Evolutionary conservation across 1,140 invertebrate species (phyloP).

Genomic region (Neodiprion virginianus): DNA sequence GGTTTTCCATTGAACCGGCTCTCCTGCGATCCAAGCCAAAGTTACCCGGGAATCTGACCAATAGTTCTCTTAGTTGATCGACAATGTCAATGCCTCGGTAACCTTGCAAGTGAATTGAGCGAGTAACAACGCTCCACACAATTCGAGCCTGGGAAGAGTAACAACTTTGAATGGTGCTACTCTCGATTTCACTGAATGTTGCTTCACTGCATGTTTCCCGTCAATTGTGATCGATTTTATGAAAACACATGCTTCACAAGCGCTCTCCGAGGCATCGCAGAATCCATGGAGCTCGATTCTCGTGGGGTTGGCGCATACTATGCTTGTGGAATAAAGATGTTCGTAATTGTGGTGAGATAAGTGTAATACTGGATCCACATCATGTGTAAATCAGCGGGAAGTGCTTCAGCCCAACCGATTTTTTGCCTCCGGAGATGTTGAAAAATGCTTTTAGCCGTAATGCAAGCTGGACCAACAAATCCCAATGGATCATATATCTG

Average conservation of each 20-base stretch:
- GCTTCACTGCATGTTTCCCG: conserved; percentile 16
- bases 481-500: conserved; percentile 58
- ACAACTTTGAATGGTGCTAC: conserved; percentile 43
- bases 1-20: conserved; percentile 41
- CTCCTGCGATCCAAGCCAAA: conserved; percentile 42
- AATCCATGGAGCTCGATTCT: conserved; percentile 37
- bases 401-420: conserved; percentile 52
- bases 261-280: conserved; percentile 47
- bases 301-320: conserved; percentile 23
- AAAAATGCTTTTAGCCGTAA: conserved; percentile 52
- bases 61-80: conserved; percentile 33
- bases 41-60: conserved; percentile 52
- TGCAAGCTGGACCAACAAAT: conserved; percentile 47
- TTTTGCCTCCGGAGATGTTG: conserved; percentile 52
- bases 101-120: conserved; percentile 11
- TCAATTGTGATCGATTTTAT: conserved; percentile 35
- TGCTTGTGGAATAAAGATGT: conserved; percentile 28
- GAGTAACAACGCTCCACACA: conserved; percentile 25
- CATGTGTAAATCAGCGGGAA: conserved; percentile 34
- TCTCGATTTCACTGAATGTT: conserved; percentile 39
- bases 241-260: conserved; percentile 51
- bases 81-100: conserved; percentile 29
- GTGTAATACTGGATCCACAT: conserved; percentile 29
- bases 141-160: conserved; percentile 33
- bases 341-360: conserved; percentile 22